phyloP scores from a whole-genome alignment of 2,888 invertebrate genomes.

The Drosophila eohydei region DNA sequence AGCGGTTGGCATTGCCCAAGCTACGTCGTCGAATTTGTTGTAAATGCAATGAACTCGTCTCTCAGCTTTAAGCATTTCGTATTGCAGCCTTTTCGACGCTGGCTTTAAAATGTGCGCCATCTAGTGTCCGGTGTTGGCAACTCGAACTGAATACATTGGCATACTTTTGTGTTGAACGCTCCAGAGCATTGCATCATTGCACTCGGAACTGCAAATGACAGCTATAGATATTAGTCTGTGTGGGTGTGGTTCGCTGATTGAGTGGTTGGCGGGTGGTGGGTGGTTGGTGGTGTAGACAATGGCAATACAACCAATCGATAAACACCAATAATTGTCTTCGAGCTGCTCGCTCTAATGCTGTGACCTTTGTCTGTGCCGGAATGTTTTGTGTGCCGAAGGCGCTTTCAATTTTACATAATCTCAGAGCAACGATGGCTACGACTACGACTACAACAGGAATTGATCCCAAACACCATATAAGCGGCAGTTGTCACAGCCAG shows the following conservation, averaged over 20 bases:
- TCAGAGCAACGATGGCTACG: constrained; percentile 4
- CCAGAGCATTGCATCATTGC: constrained; percentile 5
- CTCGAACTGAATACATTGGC: neutral
- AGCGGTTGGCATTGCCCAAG: constrained; percentile 12
- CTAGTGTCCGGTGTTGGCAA: constrained; percentile 7
- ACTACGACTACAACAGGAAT: constrained; percentile 1
- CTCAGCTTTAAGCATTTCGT: constrained; percentile 25
- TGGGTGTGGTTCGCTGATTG: neutral
- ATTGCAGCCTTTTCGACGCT: constrained; percentile 59
- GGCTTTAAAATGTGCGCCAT: constrained; percentile 28
- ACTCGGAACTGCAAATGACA: constrained; percentile 52
- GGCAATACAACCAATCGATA: constrained; percentile 54
- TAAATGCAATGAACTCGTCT: constrained; percentile 64
- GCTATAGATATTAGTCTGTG: constrained; percentile 20
- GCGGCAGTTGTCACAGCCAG: constrained; percentile 38
- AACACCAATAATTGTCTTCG: constrained; percentile 32
- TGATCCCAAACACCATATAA: constrained; percentile 18
- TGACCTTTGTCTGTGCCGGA: constrained; percentile 54
- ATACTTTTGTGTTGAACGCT: constrained; percentile 19
- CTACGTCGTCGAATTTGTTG: constrained; percentile 11
- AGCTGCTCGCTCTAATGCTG: constrained; percentile 30
- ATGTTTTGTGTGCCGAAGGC: constrained; percentile 6
- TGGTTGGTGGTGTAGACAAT: constrained; percentile 42
- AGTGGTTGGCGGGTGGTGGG: neutral
- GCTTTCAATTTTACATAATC: constrained; percentile 10